These are phyloP conservation scores for Drosophila sp. DNA, from an alignment of 1,140 invertebrate species.

Conservation along the genomic window DNA sequence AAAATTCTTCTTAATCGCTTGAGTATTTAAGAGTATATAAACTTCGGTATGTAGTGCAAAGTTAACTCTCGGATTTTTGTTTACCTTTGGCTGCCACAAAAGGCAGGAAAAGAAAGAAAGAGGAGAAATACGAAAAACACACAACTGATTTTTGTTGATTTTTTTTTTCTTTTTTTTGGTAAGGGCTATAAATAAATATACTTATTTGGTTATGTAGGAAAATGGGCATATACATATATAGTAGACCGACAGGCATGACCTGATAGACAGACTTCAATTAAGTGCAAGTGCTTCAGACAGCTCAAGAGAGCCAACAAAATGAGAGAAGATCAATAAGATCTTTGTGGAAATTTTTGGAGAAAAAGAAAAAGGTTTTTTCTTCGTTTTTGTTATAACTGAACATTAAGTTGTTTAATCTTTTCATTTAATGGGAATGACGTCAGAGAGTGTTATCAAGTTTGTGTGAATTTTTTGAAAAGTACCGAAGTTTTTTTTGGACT, in stretches of 20 bases:
- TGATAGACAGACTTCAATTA: slow-evolving; percentile 9
- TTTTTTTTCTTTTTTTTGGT: background rate
- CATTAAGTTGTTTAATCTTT: slow-evolving; percentile 2
- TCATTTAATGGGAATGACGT: background rate
- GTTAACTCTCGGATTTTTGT: background rate
- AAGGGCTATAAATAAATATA: slow-evolving; percentile 5
- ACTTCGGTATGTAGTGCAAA: background rate
- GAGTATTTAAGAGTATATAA: background rate
- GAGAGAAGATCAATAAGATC: background rate
- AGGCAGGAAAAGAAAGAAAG: slow-evolving; percentile 4
- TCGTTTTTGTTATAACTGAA: background rate
- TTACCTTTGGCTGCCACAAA: slow-evolving; percentile 9
- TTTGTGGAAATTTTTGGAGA: background rate
- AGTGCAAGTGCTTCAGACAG: slow-evolving; percentile 8
- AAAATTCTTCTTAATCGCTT: background rate
- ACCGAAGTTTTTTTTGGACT: background rate
- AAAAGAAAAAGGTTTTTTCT: background rate
- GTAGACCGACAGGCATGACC: background rate
- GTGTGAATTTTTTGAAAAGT: background rate
- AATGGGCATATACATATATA: background rate
- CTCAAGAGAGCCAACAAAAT: background rate
- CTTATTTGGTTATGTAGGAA: background rate
- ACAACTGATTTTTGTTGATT: slow-evolving; percentile 6
- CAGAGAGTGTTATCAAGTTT: background rate
- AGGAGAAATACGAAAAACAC: slow-evolving; percentile 4